phyloP scores from a whole-genome alignment of 2,888 invertebrate species.

The Scaeva pyrastri region DNA sequence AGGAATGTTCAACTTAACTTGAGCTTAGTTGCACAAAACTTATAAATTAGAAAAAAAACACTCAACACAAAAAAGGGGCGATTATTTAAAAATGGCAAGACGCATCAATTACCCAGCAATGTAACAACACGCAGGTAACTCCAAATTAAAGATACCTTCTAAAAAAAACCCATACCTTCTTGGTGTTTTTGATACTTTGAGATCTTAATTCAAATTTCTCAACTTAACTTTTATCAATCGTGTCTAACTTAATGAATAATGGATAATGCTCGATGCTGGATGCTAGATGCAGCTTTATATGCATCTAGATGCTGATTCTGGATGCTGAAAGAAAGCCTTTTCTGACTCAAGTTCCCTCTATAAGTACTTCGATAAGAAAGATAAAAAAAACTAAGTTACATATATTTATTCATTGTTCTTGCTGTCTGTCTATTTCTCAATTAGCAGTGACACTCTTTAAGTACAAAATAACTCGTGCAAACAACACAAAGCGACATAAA shows the following conservation, averaged over 20 bases:
- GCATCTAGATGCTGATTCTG: too few species aligned
- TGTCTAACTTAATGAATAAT: not conserved
- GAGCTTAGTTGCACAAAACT: too few species aligned
- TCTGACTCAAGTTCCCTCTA: not conserved
- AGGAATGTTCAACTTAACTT: too few species aligned
- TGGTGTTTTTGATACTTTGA: not conserved
- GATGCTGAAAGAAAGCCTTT: not conserved
- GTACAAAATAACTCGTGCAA: constrained; percentile 66
- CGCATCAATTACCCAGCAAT: too few species aligned
- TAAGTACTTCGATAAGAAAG: not conserved
- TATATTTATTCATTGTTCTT: constrained; percentile 50
- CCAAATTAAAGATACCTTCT: too few species aligned
- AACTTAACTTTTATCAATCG: not conserved
- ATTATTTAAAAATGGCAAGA: too few species aligned
- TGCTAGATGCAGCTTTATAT: too few species aligned
- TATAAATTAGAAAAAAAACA: too few species aligned
- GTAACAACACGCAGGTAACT: too few species aligned
- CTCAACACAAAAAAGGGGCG: too few species aligned
- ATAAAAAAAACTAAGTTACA: constrained; percentile 6
- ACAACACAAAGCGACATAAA: constrained; percentile 65
- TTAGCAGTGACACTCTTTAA: constrained; percentile 63
- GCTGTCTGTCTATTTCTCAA: constrained; percentile 58
- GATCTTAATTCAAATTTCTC: not conserved
- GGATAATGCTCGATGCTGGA: not conserved
- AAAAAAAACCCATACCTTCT: too few species aligned